phyloP scores from a whole-genome alignment of 2,113 vertebrate species.

The Cromileptes altivelis region DNA sequence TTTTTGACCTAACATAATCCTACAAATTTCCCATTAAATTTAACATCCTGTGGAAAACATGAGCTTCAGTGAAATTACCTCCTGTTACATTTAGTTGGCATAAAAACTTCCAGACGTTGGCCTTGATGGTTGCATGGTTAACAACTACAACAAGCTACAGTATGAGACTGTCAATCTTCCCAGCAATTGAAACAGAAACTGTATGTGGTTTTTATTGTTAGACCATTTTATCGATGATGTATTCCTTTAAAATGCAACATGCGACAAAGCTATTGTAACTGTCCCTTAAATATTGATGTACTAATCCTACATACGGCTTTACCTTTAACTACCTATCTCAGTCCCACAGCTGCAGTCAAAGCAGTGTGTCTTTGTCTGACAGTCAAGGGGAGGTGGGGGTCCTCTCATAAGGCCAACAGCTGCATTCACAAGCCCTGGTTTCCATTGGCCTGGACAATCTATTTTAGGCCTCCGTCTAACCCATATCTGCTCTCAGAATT shows the following conservation, averaged over 20 bases:
- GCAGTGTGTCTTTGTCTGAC: slow-evolving; percentile 40
- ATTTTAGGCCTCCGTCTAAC: slow-evolving; percentile 65
- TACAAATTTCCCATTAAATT: slow-evolving; percentile 39
- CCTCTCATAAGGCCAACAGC: slow-evolving; percentile 79
- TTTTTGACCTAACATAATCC: slow-evolving; percentile 28
- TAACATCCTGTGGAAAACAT: slow-evolving; percentile 45
- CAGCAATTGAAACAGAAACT: slow-evolving; percentile 7
- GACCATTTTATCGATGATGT: background rate
- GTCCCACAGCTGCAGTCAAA: slow-evolving; percentile 21
- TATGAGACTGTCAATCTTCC: background rate
- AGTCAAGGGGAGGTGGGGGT: slow-evolving; percentile 15
- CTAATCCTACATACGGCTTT: background rate
- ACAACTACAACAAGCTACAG: slow-evolving; percentile 8
- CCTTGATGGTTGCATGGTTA: slow-evolving; percentile 21
- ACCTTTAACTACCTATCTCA: slow-evolving; percentile 16
- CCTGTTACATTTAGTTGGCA: slow-evolving; percentile 42
- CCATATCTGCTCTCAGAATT: slow-evolving; percentile 65
- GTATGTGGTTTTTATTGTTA: background rate
- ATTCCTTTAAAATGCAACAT: background rate
- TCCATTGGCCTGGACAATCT: slow-evolving; percentile 57
- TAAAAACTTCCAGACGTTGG: slow-evolving; percentile 38
- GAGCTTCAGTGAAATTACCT: slow-evolving; percentile 42
- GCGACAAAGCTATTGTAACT: background rate
- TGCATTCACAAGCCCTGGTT: slow-evolving; percentile 67
- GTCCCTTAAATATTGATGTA: background rate